Base-by-base conservation (phyloP, 2,888 invertebrate species). In the Phaedon cochleariae region DNA sequence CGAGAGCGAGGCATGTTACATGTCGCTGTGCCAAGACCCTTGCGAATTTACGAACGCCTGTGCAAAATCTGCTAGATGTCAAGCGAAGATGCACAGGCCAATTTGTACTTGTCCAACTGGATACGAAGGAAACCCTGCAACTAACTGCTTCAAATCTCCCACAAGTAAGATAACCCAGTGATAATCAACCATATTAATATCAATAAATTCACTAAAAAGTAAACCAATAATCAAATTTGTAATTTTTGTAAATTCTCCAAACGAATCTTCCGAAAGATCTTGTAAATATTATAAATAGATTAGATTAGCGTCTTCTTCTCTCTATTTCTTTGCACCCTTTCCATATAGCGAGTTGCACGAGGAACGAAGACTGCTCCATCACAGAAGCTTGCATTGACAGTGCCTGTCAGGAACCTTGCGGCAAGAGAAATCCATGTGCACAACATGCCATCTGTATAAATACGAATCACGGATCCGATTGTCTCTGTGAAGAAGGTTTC, bases 401-500 rank as follows among this genome's bases (percentile, higher is more conserved):
- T 80, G 89, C 90, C 83, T 96, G 96, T 83, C 92, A 93, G 84
- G 91, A 91, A 85, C 95, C 95, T 51, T 96, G 96, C 84, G 92
- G 90, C 80, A 87, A 93, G 77, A 91, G 90, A 81, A 92, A 94
- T 81, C 95, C 95, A 59, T 96, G 96, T 81, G 90, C 90, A 73
- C 88, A 88, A 76, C 91, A 94, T 81, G 94, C 95, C 62, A 89
- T 93, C 72, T 96, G 96, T 85, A 89, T 93, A 84, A 95, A 95
- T 84, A 92, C 92, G 59, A 93, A 94, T 78, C 95, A 95, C 80
- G 92, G 91, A 72, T 91, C 93, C 21, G 93, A 94, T 79, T 95
- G 95, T 83, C 92, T 90, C 81, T 95, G 95, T 80, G 87, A 89
- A 51, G 93, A 94, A 83, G 94, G 94, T 71, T 95, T 89, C 83